These are phyloP conservation scores for Cavia porcellus DNA, from an alignment of 2,113 vertebrate genomes.

Conservation along the genomic window DNA sequence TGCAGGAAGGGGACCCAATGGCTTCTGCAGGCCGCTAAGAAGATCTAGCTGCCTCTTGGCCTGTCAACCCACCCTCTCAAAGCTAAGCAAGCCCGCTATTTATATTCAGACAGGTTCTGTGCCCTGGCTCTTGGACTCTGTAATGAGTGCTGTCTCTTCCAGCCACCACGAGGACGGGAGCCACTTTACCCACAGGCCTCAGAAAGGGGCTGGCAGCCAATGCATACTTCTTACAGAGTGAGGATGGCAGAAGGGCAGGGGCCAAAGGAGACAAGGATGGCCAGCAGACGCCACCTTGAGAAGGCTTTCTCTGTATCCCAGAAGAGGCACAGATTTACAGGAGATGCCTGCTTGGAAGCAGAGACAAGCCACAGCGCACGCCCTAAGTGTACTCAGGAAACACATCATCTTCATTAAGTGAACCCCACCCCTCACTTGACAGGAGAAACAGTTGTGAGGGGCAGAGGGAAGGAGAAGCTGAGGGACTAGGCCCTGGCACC, in stretches of 20 bases:
- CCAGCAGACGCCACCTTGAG: neutral
- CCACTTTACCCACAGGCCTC: neutral
- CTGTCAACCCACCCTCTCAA: neutral
- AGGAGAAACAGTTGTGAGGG: neutral
- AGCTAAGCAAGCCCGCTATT: conserved; percentile 6
- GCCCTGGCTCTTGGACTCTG: neutral
- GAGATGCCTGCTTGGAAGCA: neutral
- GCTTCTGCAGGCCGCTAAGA: neutral
- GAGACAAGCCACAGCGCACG: neutral
- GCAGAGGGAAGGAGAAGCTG: neutral
- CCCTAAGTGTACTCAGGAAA: neutral
- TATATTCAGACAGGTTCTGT: neutral
- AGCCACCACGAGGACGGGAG: neutral
- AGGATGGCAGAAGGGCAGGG: neutral
- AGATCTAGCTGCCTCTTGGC: neutral
- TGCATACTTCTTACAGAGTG: no score
- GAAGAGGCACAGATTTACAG: neutral
- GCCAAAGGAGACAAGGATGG: neutral
- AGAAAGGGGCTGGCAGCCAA: neutral
- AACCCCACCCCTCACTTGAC: neutral
- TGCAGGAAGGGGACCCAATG: neutral
- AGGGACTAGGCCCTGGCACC: neutral
- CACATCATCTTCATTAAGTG: neutral
- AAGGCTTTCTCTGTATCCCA: neutral
- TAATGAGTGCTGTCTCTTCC: neutral